Percentiles rank a stretch among this genome's conserved stretches.
Evolutionary conservation across 2,888 invertebrate species (phyloP).

Genomic region (Callyntrura guangdongensis): DNA sequence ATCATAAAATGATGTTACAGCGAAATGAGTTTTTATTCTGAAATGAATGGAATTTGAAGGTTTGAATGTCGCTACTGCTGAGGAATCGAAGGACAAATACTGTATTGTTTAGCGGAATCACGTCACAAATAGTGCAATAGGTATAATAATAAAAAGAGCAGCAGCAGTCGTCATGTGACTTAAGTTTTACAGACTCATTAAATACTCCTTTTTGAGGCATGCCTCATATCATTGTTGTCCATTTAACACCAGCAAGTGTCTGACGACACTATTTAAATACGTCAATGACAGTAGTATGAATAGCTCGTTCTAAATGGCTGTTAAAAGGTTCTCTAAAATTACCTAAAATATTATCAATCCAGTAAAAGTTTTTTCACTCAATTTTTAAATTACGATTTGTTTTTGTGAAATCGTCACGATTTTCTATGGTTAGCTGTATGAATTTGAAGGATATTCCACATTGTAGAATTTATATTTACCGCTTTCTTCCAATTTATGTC

Average conservation of each 20-base stretch:
- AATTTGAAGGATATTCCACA: no score
- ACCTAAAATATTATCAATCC: no score
- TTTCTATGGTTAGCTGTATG: no score
- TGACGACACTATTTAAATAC: neutral
- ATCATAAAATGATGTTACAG: slow-evolving; percentile 19
- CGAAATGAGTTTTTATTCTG: slow-evolving; percentile 64
- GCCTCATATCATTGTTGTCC: neutral
- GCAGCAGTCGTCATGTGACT: neutral
- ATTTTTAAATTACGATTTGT: no score
- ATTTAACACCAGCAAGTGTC: slow-evolving; percentile 27
- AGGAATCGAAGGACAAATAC: slow-evolving; percentile 68
- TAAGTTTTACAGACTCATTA: neutral
- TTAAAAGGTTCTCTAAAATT: no score
- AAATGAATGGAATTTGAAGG: slow-evolving; percentile 80
- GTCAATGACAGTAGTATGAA: neutral
- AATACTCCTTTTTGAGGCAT: slow-evolving; percentile 2
- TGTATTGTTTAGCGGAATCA: slow-evolving; percentile 49
- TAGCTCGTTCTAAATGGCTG: no score
- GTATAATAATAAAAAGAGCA: slow-evolving; percentile 29
- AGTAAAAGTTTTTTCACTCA: no score
- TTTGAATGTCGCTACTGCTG: slow-evolving; percentile 71
- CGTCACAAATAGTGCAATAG: slow-evolving; percentile 7
- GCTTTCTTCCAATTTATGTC: no score
- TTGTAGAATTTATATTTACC: no score
- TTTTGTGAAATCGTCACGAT: no score